Evolutionary conservation across 2,113 vertebrate genomes (phyloP), one percentile per base, ranked within the genome.

Genomic region (Ammodytes marinus): DNA sequence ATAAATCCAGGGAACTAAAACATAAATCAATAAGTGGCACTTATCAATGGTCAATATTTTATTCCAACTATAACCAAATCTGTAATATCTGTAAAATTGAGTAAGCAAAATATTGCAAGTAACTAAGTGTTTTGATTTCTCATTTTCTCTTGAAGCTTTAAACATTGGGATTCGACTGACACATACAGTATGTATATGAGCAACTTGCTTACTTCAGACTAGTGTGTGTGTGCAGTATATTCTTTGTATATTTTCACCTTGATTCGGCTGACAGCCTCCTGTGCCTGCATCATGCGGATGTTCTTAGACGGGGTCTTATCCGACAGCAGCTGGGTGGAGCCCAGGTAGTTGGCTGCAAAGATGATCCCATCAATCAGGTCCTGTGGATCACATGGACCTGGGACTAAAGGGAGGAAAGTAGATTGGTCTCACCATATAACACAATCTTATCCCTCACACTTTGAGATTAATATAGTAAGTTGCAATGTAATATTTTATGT

Each of bases 241-340:
- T n/a, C n/a, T n/a, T n/a, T n/a, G n/a, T n/a, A n/a, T n/a, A 49
- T 76, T 47, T 88, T 92, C 85, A 99, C 98, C 98, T 99, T 99
- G 92, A 99, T 98, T 83, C 97, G 96, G 92, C 96, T 97, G 39
- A 99, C 97, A 2, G 98, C 98, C 92, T 99, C 98, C 92, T 99
- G 98, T 19, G 98, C 98, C 90, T 99, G 98, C 97, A 98, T 98
- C 98, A 99, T 99, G 88, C 98, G 96, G 60, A 99, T 96, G 17
- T 98, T 99, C 94, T 99, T 98, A 58, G 98, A 99, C 0, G 98
- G 98, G 2, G 98, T 99, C 94, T 98, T 99, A 82, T 99, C 98
- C 2, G 98, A 99, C 74, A 99, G 95, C 59, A 99, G 95, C 79
- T 99, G 98, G 71, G 97, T 99, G 12, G 97, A 99, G 81, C 98